A percentile compares a stretch with the other conserved stretches of the same genome.
These are phyloP conservation scores for Drosophila busckii DNA, from an alignment of 1,140 invertebrate species.

Conservation along the genomic window DNA sequence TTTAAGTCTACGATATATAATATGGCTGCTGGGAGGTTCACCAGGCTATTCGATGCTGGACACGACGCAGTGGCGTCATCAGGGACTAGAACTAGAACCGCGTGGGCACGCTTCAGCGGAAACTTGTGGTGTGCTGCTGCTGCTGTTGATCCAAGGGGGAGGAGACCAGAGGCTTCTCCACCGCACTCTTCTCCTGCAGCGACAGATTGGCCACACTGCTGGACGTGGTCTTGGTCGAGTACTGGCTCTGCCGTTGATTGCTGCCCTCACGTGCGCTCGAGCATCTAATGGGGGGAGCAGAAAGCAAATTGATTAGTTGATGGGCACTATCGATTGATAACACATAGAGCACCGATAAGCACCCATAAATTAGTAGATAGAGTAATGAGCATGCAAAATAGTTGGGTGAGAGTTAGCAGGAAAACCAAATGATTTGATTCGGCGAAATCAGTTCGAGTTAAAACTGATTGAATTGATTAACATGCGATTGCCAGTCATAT, in stretches of 20 bases:
- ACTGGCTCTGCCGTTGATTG: slow-evolving; percentile 71
- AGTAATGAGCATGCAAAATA: not conserved
- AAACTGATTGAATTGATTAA: slow-evolving; percentile 28
- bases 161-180: slow-evolving; percentile 56
- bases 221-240: slow-evolving; percentile 72
- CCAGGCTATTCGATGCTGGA: slow-evolving; percentile 53
- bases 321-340: slow-evolving; percentile 30
- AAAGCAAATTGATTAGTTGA: slow-evolving; percentile 29
- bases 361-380: slow-evolving; percentile 1
- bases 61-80: slow-evolving; percentile 17
- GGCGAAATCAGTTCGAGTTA: not conserved
- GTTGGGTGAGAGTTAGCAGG: slow-evolving; percentile 14
- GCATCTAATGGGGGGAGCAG: slow-evolving; percentile 37
- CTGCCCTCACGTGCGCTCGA: slow-evolving; percentile 61
- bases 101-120: slow-evolving; percentile 36
- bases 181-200: slow-evolving; percentile 52
- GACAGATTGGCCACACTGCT: slow-evolving; percentile 73
- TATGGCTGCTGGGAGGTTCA: slow-evolving; percentile 36
- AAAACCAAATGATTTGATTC: slow-evolving; percentile 11
- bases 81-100: slow-evolving; percentile 7
- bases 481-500: slow-evolving; percentile 26
- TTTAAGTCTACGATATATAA: slow-evolving; percentile 30
- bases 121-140: slow-evolving; percentile 47
- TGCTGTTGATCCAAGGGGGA: slow-evolving; percentile 25
- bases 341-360: slow-evolving; percentile 42